Percentiles rank a stretch among this genome's conserved stretches.
phyloP scores from a whole-genome alignment of 2,888 invertebrate species.

The Andrena bicolor region DNA sequence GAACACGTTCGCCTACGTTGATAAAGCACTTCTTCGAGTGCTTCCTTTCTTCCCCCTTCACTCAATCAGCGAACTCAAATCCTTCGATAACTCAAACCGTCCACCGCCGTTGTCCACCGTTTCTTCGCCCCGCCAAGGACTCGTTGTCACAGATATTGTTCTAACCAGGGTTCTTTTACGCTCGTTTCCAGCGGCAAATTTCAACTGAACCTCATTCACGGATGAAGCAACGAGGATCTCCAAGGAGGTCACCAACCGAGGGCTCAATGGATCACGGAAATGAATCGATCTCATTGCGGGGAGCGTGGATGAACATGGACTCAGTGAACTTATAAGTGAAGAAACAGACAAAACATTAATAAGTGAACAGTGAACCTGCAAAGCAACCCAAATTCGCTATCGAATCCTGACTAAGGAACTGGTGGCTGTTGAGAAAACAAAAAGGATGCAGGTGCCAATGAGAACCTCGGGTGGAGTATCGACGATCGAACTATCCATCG shows the following conservation, averaged over 20 bases:
- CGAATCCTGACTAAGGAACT: not conserved
- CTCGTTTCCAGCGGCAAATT: constrained; percentile 16
- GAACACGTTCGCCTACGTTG: not conserved
- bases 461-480: not conserved
- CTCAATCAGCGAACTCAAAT: constrained; percentile 12
- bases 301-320: not conserved
- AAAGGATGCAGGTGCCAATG: not conserved
- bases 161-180: constrained; percentile 14
- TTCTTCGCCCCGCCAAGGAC: not conserved
- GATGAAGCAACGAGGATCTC: not conserved
- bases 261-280: not conserved
- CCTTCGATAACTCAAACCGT: constrained; percentile 11
- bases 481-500: not conserved
- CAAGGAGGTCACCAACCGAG: not conserved
- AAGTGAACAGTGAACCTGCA: not conserved
- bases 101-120: not conserved
- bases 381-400: not conserved
- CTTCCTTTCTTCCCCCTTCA: constrained; percentile 5
- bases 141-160: not conserved
- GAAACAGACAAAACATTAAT: too few relatives aligned
- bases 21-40: constrained; percentile 1
- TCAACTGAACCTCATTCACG: not conserved
- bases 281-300: not conserved
- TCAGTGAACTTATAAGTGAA: not conserved
- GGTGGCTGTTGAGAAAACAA: not conserved